Evolutionary conservation across 1,140 invertebrate species (phyloP), one percentile per base, ranked within the genome.

Genomic region (Chironomus striatipennis): DNA sequence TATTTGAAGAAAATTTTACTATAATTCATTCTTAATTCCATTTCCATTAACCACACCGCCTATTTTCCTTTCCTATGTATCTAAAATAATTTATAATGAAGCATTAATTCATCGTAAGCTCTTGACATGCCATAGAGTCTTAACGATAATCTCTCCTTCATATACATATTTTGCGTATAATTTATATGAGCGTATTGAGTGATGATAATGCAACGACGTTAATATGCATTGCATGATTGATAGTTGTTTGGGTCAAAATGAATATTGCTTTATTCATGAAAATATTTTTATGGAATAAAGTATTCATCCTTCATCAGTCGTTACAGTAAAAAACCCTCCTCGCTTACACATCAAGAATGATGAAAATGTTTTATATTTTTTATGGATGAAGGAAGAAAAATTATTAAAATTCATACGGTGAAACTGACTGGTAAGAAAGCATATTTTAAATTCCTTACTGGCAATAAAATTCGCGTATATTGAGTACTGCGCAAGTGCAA

Each of bases 211-310:
- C 12, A n/a, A n/a, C 47, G n/a, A 57, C 47, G 47, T 57, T 57
- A 57, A 57, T 57, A 57, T 57, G 47, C 47, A 57, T 57, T 15
- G 47, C 47, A 57, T 57, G 47, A 57, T 57, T 57, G 47, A 57
- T 57, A 57, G 47, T 57, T 57, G 47, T 57, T 57, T 57, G 47
- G 47, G 47, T 57, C 47, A 57, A n/a, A 57, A 57, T 57, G 47
- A 34, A 34, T 34, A 34, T 34, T 34, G 24, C 24, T 34, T 34
- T 34, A 34, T 34, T 34, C 24, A 34, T 34, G 43, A 15, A 57
- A 57, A 57, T 57, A n/a, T 57, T n/a, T 57, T 57, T n/a, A 57
- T 57, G 47, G 47, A 57, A 57, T n/a, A 57, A 57, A 57, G 15
- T 15, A 34, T n/a, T 57, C 47, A 57, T 57, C 47, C 43, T 47